phyloP scores from a whole-genome alignment of 1,140 invertebrate species.

The Charaxes varanes region DNA sequence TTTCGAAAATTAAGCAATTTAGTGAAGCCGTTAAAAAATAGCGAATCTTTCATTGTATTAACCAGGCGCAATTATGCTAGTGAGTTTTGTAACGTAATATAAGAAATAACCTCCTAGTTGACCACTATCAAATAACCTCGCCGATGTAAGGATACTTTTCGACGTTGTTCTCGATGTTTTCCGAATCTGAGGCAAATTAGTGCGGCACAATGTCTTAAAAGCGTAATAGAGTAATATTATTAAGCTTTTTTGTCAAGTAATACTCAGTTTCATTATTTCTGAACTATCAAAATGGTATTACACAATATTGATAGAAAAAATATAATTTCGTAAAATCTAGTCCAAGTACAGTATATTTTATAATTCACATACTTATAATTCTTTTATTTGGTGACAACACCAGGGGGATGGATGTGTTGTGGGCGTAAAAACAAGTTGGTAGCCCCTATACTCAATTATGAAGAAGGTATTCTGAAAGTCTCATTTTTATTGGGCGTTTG shows the following conservation, averaged over 20 bases:
- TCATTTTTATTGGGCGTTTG: slow-evolving; percentile 10
- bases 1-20: slow-evolving; percentile 49
- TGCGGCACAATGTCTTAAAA: too few species aligned
- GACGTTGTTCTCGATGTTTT: too few species aligned
- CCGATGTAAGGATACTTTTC: slow-evolving; percentile 4
- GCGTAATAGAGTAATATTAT: too few species aligned
- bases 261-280: too few species aligned
- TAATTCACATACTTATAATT: too few species aligned
- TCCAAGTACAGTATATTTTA: too few species aligned
- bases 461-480: slow-evolving; percentile 37
- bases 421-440: slow-evolving; percentile 45
- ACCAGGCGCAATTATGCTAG: slow-evolving; percentile 37
- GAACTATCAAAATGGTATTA: too few species aligned
- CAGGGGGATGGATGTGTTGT: slow-evolving; percentile 61
- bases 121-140: slow-evolving; percentile 18
- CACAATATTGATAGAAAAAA: too few species aligned
- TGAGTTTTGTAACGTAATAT: slow-evolving; percentile 40
- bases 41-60: slow-evolving; percentile 35
- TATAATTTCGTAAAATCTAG: too few species aligned
- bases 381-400: slow-evolving; percentile 31
- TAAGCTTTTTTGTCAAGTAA: too few species aligned
- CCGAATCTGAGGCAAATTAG: too few species aligned
- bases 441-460: slow-evolving; percentile 32
- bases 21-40: slow-evolving; percentile 31
- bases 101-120: slow-evolving; percentile 19